These are phyloP conservation scores for Anolis carolinensis DNA, from an alignment of 2,113 vertebrate genomes.

Conservation along the genomic window DNA sequence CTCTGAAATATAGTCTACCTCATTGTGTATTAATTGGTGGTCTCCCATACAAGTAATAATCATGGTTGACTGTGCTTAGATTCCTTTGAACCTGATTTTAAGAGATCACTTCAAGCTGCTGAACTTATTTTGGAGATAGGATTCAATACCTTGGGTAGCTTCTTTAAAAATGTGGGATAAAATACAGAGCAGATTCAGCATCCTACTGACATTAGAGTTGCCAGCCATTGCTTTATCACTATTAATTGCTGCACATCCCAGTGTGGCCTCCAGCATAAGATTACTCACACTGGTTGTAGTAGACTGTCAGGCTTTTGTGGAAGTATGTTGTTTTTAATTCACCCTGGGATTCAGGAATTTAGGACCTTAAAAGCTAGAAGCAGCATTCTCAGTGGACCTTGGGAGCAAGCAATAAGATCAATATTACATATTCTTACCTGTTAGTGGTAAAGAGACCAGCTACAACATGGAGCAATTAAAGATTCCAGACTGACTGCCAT, in stretches of 20 bases:
- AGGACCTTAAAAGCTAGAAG: background rate
- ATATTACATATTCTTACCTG: background rate
- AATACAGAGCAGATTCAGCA: background rate
- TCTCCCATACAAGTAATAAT: too few species aligned
- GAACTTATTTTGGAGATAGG: too few species aligned
- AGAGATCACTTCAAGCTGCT: too few species aligned
- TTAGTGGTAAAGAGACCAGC: background rate
- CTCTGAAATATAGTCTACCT: too few species aligned
- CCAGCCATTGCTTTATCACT: background rate
- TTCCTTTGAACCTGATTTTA: too few species aligned
- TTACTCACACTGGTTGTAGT: too few species aligned
- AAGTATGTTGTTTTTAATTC: background rate
- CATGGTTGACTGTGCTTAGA: too few species aligned
- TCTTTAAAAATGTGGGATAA: too few species aligned
- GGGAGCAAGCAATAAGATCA: background rate
- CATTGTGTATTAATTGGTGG: too few species aligned
- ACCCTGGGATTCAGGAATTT: background rate
- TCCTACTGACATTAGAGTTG: background rate
- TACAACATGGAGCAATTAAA: background rate
- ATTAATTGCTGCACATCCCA: background rate
- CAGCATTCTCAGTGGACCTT: background rate
- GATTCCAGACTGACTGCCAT: background rate
- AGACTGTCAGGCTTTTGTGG: background rate
- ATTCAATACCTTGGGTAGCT: too few species aligned
- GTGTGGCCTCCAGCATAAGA: too few species aligned